These are phyloP conservation scores for Nasonia oneida DNA, from an alignment of 2,888 invertebrate genomes.

Conservation along the genomic window DNA sequence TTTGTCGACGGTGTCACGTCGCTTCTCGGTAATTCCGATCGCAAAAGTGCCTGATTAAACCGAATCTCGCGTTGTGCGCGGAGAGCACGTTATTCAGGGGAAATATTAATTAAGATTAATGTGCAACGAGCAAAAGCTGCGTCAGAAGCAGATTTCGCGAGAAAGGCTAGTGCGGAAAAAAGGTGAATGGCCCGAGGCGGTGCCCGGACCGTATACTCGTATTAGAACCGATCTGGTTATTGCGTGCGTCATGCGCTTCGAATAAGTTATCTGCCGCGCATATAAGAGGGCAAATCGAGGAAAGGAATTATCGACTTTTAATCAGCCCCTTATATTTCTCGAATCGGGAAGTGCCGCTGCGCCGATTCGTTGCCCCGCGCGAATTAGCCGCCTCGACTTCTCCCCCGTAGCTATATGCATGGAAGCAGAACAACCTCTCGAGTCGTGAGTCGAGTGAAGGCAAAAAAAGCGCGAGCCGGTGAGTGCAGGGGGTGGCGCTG, in stretches of 20 bases:
- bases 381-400: conserved; percentile 28
- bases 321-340: conserved; percentile 22
- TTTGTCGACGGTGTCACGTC: neutral
- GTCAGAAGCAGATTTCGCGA: conserved; percentile 41
- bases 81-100: neutral
- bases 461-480: conserved; percentile 1
- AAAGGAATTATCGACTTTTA: conserved; percentile 51
- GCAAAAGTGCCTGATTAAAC: conserved; percentile 26
- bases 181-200: conserved; percentile 8
- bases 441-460: conserved; percentile 1
- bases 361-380: neutral
- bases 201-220: neutral
- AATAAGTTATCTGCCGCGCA: neutral
- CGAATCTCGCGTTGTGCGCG: neutral
- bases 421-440: neutral
- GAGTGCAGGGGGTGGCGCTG: neutral
- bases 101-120: conserved; percentile 50
- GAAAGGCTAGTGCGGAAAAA: neutral
- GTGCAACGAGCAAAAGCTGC: conserved; percentile 2
- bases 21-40: neutral
- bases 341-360: neutral
- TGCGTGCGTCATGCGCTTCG: neutral
- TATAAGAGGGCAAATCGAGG: neutral
- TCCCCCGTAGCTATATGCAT: neutral
- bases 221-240: conserved; percentile 32